Evolutionary conservation across 2,113 vertebrate species (phyloP).

Genomic region (Prinia subflava): DNA sequence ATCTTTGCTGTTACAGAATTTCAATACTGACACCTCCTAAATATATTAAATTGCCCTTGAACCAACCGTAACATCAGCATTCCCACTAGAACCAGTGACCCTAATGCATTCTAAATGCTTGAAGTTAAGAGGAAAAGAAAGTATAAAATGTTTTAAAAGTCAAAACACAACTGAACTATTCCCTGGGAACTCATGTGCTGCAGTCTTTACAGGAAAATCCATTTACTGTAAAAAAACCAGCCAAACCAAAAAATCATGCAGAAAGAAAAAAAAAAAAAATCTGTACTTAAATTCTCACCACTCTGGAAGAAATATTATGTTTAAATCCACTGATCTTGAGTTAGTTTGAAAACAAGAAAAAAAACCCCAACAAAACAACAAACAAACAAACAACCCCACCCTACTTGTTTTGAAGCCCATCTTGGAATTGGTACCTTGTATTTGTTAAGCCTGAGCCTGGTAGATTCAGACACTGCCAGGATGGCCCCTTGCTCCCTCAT

Average conservation of each 20-base stretch:
- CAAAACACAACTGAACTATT: neutral
- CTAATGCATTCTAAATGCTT: neutral
- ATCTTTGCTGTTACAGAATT: neutral
- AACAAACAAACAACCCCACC: fast-evolving
- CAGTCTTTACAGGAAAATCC: neutral
- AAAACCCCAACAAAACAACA: neutral
- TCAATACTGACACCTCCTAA: neutral
- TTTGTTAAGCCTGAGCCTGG: neutral
- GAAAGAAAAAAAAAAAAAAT: neutral
- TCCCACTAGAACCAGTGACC: neutral
- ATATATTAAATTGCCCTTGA: neutral
- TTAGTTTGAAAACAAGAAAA: neutral
- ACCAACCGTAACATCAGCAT: neutral
- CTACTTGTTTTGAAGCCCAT: neutral
- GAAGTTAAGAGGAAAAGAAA: neutral
- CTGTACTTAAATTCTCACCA: neutral
- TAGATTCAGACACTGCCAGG: neutral
- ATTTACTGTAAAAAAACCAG: neutral
- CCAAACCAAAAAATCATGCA: neutral
- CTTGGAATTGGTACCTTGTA: neutral
- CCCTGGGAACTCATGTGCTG: neutral
- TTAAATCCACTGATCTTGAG: neutral
- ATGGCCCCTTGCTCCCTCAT: fast-evolving
- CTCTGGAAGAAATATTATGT: neutral
- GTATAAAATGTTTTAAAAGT: neutral